Conservation (phyloP, 2,888 invertebrate species). For the Parnassius glacialis region DNA sequence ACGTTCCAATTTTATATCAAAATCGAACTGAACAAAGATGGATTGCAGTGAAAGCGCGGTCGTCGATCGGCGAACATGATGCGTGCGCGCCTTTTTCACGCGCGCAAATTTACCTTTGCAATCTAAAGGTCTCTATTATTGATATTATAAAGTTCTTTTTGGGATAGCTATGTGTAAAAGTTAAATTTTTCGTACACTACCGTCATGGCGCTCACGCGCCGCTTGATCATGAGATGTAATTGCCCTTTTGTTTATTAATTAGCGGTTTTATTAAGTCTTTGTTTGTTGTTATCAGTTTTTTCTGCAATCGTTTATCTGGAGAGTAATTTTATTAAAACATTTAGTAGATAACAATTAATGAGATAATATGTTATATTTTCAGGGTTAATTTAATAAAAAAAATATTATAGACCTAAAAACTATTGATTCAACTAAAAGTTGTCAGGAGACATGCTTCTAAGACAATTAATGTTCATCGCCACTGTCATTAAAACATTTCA, state of each 20-base stretch:
- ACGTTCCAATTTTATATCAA: constrained; percentile 68
- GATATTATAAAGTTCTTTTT: constrained; percentile 32
- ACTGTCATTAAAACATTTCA: too few species aligned
- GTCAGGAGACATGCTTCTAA: too few species aligned
- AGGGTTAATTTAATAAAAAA: too few species aligned
- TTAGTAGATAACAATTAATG: too few species aligned
- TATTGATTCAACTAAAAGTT: too few species aligned
- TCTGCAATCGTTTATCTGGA: constrained; percentile 16
- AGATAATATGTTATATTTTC: too few species aligned
- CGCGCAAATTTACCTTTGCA: constrained; percentile 42
- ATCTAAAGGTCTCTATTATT: constrained; percentile 7
- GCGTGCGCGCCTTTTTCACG: constrained; percentile 66
- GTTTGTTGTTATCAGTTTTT: constrained; percentile 23
- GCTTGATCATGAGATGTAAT: constrained; percentile 66
- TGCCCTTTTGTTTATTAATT: constrained; percentile 69
- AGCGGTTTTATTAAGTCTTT: constrained; percentile 39
- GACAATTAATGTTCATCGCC: too few species aligned
- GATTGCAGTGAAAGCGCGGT: constrained; percentile 77
- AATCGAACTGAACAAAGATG: constrained; percentile 57
- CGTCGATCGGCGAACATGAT: constrained; percentile 70
- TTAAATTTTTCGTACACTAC: constrained; percentile 60
- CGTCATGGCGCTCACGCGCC: constrained; percentile 63
- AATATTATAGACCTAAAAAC: too few species aligned
- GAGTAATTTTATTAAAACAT: background rate
- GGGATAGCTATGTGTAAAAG: constrained; percentile 8